Conservation (phyloP, 2,797 vertebrate genomes). For the Bufotes viridis region DNA sequence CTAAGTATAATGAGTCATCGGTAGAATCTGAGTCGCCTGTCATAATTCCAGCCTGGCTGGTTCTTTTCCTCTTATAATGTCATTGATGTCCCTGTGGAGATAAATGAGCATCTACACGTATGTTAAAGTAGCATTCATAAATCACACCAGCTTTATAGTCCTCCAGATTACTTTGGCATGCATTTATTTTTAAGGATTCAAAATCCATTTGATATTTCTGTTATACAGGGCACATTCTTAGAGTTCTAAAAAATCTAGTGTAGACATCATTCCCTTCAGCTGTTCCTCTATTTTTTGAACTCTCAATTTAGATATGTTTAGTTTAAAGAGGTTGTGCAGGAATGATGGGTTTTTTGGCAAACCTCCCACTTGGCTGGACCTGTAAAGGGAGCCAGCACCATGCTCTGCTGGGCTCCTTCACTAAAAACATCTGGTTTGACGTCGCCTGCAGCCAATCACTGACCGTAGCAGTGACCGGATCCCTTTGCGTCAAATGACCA, state of each 20-base stretch:
- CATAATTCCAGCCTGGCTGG: slow-evolving; percentile 2
- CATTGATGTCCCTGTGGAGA: not conserved
- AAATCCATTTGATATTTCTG: not conserved
- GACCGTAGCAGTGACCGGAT: no score
- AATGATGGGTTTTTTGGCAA: no score
- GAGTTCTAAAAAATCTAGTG: not conserved
- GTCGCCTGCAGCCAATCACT: no score
- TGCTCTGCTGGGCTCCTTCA: no score
- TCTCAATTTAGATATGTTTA: not conserved
- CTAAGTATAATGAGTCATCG: not conserved
- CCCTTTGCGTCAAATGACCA: no score
- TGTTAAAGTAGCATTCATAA: not conserved
- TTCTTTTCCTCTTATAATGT: not conserved
- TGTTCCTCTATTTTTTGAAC: not conserved
- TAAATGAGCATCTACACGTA: not conserved
- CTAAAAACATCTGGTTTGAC: no score
- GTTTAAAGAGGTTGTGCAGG: not conserved
- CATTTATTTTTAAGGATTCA: not conserved
- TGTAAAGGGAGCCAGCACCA: no score
- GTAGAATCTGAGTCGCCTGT: not conserved
- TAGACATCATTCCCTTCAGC: not conserved
- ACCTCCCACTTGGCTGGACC: no score
- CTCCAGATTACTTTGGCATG: not conserved
- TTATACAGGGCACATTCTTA: not conserved
- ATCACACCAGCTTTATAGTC: not conserved